phyloP scores from a whole-genome alignment of 2,113 vertebrate genomes.

The Xiphorhynchus elegans region DNA sequence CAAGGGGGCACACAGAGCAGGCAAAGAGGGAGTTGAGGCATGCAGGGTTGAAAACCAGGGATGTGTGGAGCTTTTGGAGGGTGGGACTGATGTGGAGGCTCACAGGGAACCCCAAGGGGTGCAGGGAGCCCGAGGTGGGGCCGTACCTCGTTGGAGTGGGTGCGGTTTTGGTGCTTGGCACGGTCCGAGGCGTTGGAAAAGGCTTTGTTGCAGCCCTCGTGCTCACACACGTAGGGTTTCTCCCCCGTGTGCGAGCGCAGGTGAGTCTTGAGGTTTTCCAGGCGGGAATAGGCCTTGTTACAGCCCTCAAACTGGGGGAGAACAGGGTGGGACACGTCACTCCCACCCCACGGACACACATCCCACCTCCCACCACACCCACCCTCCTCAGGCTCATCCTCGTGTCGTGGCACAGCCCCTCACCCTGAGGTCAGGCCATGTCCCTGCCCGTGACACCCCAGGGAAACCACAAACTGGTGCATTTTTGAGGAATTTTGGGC shows the following conservation, averaged over 20 bases:
- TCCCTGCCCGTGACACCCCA: neutral
- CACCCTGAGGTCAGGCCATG: accelerated
- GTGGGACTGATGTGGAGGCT: accelerated
- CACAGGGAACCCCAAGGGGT: accelerated
- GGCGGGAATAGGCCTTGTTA: constrained; percentile 96
- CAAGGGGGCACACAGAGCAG: accelerated
- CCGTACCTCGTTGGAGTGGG: constrained; percentile 95
- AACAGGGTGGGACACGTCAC: neutral
- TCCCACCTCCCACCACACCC: accelerated
- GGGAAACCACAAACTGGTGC: neutral
- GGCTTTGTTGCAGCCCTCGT: constrained; percentile 96
- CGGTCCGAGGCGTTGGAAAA: constrained; percentile 97
- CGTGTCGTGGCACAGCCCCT: neutral
- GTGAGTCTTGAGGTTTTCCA: constrained; percentile 97
- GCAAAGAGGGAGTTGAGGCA: neutral
- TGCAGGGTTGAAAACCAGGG: accelerated
- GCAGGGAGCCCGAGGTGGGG: neutral
- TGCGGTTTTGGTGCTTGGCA: constrained; percentile 96
- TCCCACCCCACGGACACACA: accelerated
- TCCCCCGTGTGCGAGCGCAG: constrained; percentile 95
- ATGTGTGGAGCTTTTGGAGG: neutral
- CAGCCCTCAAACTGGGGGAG: constrained; percentile 92
- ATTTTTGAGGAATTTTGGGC: constrained; percentile 78
- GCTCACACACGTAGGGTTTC: constrained; percentile 96
- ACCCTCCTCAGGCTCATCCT: neutral